Conservation (phyloP, 2,113 vertebrate species). For the Campylomormyrus tamandua region DNA sequence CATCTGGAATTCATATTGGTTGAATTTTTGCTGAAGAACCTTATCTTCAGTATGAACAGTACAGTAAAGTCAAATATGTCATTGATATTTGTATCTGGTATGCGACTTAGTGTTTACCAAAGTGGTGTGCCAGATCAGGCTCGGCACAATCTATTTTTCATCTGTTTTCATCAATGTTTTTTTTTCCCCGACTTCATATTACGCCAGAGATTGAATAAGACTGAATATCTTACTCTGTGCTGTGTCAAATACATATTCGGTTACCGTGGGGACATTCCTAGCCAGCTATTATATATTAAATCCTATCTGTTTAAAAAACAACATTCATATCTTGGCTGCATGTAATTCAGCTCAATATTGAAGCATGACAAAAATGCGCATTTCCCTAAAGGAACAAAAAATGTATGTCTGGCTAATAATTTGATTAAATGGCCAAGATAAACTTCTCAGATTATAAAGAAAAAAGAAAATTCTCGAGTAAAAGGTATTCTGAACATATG, state of each 20-base stretch:
- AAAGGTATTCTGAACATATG: not conserved
- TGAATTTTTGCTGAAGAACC: not conserved
- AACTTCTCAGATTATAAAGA: not conserved
- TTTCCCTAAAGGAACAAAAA: not conserved
- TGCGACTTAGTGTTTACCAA: not conserved
- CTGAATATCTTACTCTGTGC: not conserved
- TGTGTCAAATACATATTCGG: not conserved
- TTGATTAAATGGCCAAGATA: not conserved
- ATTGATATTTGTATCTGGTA: not conserved
- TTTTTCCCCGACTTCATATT: not conserved
- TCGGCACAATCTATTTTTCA: not conserved
- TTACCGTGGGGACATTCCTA: not conserved
- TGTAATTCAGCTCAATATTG: not conserved
- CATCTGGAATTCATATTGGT: not conserved
- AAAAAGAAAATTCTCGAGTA: not conserved
- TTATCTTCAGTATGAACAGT: not conserved
- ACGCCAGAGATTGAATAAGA: not conserved
- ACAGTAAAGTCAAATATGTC: not conserved
- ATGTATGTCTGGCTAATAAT: not conserved
- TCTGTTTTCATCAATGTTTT: not conserved
- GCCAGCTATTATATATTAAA: not conserved
- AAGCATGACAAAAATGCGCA: not conserved
- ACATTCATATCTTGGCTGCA: not conserved
- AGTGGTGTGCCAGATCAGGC: not conserved
- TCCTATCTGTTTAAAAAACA: not conserved